A percentile compares a stretch with the other conserved stretches of the same genome.
Conservation (phyloP, 64 coral and sea anemone species). For the Acropora yongei region DNA sequence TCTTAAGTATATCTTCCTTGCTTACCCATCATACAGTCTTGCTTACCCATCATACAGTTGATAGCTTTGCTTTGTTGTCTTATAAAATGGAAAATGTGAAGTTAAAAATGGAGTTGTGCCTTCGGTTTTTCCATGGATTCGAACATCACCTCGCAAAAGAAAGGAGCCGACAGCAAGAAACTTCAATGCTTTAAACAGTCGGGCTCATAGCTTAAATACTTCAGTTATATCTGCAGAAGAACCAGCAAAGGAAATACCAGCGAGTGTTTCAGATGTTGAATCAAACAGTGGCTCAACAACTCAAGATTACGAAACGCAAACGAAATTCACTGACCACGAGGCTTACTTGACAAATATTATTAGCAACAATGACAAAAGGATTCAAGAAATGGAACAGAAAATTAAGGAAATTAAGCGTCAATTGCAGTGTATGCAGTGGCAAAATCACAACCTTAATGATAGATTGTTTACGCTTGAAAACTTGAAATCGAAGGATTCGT, state of each 20-base stretch:
- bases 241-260: background rate
- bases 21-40: too few species aligned
- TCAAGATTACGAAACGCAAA: slow-evolving; percentile 30
- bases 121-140: slow-evolving; percentile 73
- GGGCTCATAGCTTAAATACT: background rate
- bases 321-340: background rate
- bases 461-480: slow-evolving; percentile 34
- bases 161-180: slow-evolving; percentile 55
- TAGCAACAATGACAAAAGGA: background rate
- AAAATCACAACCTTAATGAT: slow-evolving; percentile 21
- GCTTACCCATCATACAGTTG: too few species aligned
- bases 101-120: slow-evolving; percentile 41
- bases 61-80: too few species aligned
- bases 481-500: background rate
- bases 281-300: background rate
- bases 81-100: background rate
- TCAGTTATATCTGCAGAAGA: background rate
- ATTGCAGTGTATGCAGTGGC: background rate
- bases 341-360: background rate
- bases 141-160: slow-evolving; percentile 70
- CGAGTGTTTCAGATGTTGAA: background rate
- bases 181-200: background rate
- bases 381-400: slow-evolving; percentile 23
- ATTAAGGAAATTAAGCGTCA: background rate
- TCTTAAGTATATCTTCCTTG: too few species aligned